phyloP scores from a whole-genome alignment of 2,888 invertebrate species.

The Drosophila macrospina region DNA sequence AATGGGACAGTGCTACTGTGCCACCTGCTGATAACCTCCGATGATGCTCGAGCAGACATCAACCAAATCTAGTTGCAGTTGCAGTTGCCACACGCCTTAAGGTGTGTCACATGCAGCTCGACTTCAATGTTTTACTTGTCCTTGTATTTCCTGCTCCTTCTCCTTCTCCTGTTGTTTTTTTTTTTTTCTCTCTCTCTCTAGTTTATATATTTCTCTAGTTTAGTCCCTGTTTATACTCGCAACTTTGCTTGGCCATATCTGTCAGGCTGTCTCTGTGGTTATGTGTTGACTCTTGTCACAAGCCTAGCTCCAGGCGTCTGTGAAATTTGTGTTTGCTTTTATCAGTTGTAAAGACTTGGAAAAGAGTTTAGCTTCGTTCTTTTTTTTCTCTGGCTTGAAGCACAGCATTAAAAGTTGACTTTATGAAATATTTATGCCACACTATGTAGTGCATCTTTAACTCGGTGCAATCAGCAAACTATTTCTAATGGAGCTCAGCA shows the following conservation, averaged over 20 bases:
- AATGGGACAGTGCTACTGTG: constrained; percentile 29
- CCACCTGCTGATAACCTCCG: constrained; percentile 41
- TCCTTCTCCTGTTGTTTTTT: no score
- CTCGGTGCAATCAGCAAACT: neutral
- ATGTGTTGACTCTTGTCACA: constrained; percentile 48
- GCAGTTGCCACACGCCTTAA: constrained; percentile 51
- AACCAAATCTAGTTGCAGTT: constrained; percentile 47
- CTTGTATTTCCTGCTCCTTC: constrained; percentile 3
- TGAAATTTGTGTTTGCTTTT: constrained; percentile 46
- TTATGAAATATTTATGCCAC: neutral
- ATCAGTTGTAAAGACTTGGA: constrained; percentile 31
- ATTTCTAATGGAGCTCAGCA: neutral
- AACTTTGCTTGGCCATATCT: constrained; percentile 24
- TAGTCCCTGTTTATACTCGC: neutral
- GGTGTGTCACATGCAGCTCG: constrained; percentile 64
- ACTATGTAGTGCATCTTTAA: neutral
- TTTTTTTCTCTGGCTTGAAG: constrained; percentile 7
- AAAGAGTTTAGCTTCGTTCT: constrained; percentile 2
- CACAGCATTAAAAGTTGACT: neutral
- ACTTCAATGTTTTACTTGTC: constrained; percentile 12
- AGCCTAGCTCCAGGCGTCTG: constrained; percentile 25
- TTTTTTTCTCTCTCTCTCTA: neutral
- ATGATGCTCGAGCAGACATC: constrained; percentile 57
- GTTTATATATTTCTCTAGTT: constrained; percentile 1
- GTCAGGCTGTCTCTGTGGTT: constrained; percentile 17